These are phyloP conservation scores for Cyprichromis sp. DNA, from an alignment of 2,113 vertebrate genomes.

Conservation along the genomic window DNA sequence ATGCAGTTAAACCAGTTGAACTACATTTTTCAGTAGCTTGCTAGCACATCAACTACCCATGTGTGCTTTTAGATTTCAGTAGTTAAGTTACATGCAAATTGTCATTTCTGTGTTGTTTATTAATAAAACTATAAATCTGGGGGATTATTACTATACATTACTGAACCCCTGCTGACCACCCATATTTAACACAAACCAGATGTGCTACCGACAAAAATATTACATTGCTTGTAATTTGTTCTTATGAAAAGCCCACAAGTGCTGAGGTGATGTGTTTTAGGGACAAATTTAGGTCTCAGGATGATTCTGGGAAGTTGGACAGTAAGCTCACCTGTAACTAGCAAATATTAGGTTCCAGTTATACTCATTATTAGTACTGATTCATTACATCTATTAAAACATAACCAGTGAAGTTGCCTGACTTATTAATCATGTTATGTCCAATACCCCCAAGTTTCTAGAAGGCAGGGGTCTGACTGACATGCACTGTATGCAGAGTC, in stretches of 20 bases:
- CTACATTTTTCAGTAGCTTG: background rate
- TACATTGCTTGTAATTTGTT: background rate
- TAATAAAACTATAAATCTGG: background rate
- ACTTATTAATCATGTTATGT: background rate
- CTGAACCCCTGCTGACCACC: background rate
- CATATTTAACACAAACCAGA: background rate
- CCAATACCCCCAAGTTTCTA: background rate
- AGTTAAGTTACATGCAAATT: background rate
- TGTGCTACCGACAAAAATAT: background rate
- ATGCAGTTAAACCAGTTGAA: background rate
- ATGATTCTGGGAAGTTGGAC: background rate
- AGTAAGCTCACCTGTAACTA: background rate
- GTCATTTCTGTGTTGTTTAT: background rate
- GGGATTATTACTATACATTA: background rate
- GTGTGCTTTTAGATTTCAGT: background rate
- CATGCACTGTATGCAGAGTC: background rate
- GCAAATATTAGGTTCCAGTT: background rate
- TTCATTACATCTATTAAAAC: background rate
- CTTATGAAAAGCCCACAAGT: background rate
- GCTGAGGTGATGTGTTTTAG: background rate
- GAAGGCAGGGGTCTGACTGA: background rate
- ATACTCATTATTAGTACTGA: background rate
- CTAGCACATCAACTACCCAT: background rate
- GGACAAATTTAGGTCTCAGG: background rate
- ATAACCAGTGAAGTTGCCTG: background rate